A percentile compares a stretch with the other conserved stretches of the same genome.
Evolutionary conservation across 2,888 invertebrate species (phyloP).

Genomic region (Resseliella maxima): DNA sequence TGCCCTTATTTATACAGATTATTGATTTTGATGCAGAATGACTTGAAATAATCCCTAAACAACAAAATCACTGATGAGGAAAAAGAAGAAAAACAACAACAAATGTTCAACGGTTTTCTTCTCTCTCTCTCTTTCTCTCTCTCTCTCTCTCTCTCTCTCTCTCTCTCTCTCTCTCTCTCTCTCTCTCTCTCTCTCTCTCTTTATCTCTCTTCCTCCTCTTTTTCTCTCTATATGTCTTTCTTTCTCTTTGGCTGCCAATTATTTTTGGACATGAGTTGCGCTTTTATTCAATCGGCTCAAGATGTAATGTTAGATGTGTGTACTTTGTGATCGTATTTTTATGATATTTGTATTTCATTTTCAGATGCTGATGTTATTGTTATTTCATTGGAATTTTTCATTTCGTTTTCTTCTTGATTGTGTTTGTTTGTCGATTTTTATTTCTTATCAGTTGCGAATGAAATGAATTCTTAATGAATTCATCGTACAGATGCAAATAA

Average conservation of each 20-base stretch:
- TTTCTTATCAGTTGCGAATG: background rate
- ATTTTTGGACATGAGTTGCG: conserved; percentile 13
- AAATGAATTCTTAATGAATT: too few relatives aligned
- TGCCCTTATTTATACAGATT: background rate
- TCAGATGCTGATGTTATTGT: too few relatives aligned
- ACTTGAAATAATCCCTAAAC: background rate
- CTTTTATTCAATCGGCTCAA: background rate
- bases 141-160: too few relatives aligned
- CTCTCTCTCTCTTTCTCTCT: background rate
- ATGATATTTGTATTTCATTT: background rate
- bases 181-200: background rate
- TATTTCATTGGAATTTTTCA: background rate
- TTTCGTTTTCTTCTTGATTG: background rate
- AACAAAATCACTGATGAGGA: background rate
- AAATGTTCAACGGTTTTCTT: too few relatives aligned
- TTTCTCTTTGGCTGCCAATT: too few relatives aligned
- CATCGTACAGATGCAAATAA: background rate
- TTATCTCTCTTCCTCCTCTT: too few relatives aligned
- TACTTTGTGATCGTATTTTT: conserved; percentile 13
- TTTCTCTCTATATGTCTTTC: too few relatives aligned
- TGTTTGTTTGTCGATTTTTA: background rate
- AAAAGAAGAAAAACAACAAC: too few relatives aligned
- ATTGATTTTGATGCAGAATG: conserved; percentile 20
- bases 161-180: too few relatives aligned
- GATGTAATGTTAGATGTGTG: conserved; percentile 25